Base-by-base conservation (phyloP, 1,140 invertebrate species). In the Bombus superbus region DNA sequence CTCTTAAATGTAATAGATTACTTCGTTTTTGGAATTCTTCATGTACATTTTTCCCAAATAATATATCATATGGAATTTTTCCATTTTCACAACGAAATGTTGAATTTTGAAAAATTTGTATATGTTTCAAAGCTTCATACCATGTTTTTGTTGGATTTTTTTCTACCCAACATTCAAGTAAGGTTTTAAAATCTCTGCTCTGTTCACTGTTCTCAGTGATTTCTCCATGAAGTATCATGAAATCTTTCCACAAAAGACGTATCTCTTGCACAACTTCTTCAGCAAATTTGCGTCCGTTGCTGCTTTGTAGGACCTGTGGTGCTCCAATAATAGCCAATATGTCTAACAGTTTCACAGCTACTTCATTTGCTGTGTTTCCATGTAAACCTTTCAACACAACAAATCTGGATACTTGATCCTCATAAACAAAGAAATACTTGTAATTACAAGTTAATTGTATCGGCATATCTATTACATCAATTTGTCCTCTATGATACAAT, bases 361-460 rank as follows among this genome's bases (percentile, higher is more conserved):
- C 83, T 62, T 92, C 91, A 32, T 83, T 85, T 9, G 88, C 86
- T 35, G 87, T 81, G 35, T 92, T 90, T 28, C n/a, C 89, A 69
- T 68, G 82, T 32, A 94, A 85, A 47, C 93, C 89, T 83, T 91
- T 90, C 18, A 95, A 69, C 32, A 93, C 74, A n/a, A 94, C 85
- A 78, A 94, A 94, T 78, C 90, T 93, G 5, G 94, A 95, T 32
- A 91, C 77, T 73, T 93, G 91, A 86, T 95, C 93, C 89, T 95
- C 92, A 13, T 95, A 95, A 68, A 95, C 87, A 13, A 95, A 87
- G 35, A 96, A 90, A 76, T 91, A 93, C 81, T 90, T 92, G 40
- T 89, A 92, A 57, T 64, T 64, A 9, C 71, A 73, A n/a, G 42
- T 81, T 32, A 92, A 68, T n/a, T 92, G 86, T 18, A 83, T 25